Evolutionary conservation across 2,113 vertebrate genomes (phyloP).

Genomic region (Nansenia antarctica): DNA sequence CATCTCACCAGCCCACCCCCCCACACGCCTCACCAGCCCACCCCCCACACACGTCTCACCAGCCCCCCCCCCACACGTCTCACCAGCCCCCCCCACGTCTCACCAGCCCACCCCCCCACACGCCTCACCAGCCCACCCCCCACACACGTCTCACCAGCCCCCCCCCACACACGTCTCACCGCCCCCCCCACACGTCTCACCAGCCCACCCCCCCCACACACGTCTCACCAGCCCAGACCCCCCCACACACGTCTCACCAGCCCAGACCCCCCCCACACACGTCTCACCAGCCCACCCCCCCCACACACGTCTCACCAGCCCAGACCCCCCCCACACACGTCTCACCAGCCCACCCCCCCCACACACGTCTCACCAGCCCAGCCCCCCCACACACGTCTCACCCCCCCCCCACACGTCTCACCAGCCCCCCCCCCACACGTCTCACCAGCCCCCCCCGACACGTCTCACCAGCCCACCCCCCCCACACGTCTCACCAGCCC

Average conservation of each 20-base stretch:
- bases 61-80: not conserved
- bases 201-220: not conserved
- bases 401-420: constrained; percentile 30
- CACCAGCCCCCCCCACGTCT: constrained; percentile 36
- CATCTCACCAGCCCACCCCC: not conserved
- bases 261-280: not conserved
- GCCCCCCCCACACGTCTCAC: constrained; percentile 36
- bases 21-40: constrained; percentile 11
- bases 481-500: constrained; percentile 16
- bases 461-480: not conserved
- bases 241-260: too few relatives aligned
- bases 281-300: constrained; percentile 14
- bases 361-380: not conserved
- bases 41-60: too few relatives aligned
- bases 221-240: constrained; percentile 14
- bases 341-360: constrained; percentile 19
- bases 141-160: not conserved
- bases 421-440: not conserved
- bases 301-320: too few relatives aligned
- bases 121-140: constrained; percentile 14
- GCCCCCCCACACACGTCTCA: not conserved
- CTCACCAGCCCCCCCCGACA: constrained; percentile 35
- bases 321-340: not conserved
- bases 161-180: not conserved
- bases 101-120: not conserved